Percentiles rank a stretch among this genome's conserved stretches.
Conservation (phyloP, 1,140 invertebrate species). For the Saccostrea cuccullata region DNA sequence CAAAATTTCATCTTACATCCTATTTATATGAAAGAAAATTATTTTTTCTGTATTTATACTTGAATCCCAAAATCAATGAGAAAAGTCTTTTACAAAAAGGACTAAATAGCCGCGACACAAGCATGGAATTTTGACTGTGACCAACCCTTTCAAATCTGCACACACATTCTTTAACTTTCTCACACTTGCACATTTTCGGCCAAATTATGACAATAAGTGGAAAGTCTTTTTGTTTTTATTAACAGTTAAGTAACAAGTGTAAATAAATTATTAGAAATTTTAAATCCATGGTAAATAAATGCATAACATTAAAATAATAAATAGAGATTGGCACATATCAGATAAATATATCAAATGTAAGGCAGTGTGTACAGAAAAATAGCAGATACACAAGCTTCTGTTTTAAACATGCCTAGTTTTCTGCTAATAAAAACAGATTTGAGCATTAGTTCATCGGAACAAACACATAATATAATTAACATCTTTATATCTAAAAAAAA, state of each 20-base stretch:
- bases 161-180: neutral
- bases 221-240: constrained; percentile 24
- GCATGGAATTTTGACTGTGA: no score
- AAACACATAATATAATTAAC: neutral
- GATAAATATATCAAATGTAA: constrained; percentile 22
- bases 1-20: no score
- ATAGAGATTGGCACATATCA: constrained; percentile 3
- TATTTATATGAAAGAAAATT: no score
- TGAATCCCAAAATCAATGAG: no score
- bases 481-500: neutral
- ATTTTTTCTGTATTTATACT: no score
- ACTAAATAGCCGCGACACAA: no score
- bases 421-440: neutral
- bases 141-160: neutral
- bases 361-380: constrained; percentile 16
- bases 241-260: constrained; percentile 15
- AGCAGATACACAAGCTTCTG: constrained; percentile 18
- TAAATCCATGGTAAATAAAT: neutral
- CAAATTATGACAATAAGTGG: constrained; percentile 33
- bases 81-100: no score
- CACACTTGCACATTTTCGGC: neutral
- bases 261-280: constrained; percentile 24
- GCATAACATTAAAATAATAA: constrained; percentile 3
- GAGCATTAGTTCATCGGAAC: neutral
- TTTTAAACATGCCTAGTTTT: constrained; percentile 10